Evolutionary conservation across 2,113 vertebrate species (phyloP), one percentile per base, ranked within the genome.

Genomic region (Pseudopodoces humilis): DNA sequence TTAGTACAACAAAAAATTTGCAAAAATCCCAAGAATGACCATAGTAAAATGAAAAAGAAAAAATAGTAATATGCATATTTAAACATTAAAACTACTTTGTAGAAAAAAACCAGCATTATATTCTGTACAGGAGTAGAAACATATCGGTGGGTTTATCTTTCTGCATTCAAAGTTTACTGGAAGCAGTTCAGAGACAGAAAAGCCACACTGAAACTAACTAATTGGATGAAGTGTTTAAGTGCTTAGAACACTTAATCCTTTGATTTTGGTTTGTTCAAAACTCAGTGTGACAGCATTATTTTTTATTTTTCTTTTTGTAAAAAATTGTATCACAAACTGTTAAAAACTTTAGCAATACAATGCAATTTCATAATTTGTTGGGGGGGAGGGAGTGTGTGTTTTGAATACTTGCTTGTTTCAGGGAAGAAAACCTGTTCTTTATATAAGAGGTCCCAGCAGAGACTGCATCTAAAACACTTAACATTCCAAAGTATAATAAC

Each of bases 401-500:
- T 96, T 95, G 83, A 96, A 87, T 97, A 89, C 85, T 97, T 70
- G 47, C 92, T 96, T 96, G 92, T 93, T 75, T 97, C 94, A 86
- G 83, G 47, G 75, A 90, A 91, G 63, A 94, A 97, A 97, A 95
- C 87, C 89, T 97, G 82, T 90, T 95, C 92, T 94, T 88, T 88
- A 93, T 96, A 81, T 93, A 97, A 88, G 65, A 97, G 83, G 65
- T 96, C 97, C 95, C 96, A 97, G 84, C 88, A 97, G 96, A 96
- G 97, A 96, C 96, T 59, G 71, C 96, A 98, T 97, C 94, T 97
- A 95, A 97, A 97, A 96, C 97, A 97, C 95, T 98, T 97, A 96
- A 97, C 97, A 98, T 97, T 98, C 97, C 97, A 94, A 92, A 97
- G 93, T 86, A 90, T 97, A 97, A 97, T 94, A 97, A 97, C 92